phyloP scores from a whole-genome alignment of 2,888 invertebrate species.

The Salticus scenicus region DNA sequence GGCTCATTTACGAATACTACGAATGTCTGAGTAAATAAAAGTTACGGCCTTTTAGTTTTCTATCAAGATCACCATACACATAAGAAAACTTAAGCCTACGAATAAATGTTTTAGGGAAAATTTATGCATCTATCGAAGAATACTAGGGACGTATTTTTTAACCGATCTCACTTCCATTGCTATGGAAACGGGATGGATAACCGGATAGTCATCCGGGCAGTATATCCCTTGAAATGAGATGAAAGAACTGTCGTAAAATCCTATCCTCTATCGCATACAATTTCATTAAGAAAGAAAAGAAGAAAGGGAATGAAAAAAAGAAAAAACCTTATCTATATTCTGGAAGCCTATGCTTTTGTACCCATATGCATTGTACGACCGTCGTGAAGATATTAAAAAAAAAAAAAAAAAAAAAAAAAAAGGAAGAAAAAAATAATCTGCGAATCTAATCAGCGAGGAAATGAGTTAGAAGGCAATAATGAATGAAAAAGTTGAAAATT shows the following conservation, averaged over 20 bases:
- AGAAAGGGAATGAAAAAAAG: not conserved
- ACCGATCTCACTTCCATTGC: not conserved
- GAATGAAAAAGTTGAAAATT: no score
- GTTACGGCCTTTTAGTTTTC: no score
- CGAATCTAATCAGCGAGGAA: no score
- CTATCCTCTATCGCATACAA: slow-evolving; percentile 2
- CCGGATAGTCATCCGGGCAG: not conserved
- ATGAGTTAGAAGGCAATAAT: no score
- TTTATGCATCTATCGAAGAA: not conserved
- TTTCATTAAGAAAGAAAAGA: not conserved
- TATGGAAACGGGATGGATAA: slow-evolving; percentile 3
- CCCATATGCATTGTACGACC: not conserved
- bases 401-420: no score
- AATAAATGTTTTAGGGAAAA: no score
- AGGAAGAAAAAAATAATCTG: no score
- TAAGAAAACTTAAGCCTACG: no score
- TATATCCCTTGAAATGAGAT: slow-evolving; percentile 7
- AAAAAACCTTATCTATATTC: not conserved
- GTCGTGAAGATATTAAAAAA: no score
- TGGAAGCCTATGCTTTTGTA: not conserved
- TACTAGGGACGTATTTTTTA: slow-evolving; percentile 8
- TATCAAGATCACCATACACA: no score
- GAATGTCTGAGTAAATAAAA: no score
- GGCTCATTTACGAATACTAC: no score
- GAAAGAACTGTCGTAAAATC: slow-evolving; percentile 5